Evolutionary conservation across 2,797 vertebrate genomes (phyloP).

Genomic region (Helicolenus hilgendorfi): DNA sequence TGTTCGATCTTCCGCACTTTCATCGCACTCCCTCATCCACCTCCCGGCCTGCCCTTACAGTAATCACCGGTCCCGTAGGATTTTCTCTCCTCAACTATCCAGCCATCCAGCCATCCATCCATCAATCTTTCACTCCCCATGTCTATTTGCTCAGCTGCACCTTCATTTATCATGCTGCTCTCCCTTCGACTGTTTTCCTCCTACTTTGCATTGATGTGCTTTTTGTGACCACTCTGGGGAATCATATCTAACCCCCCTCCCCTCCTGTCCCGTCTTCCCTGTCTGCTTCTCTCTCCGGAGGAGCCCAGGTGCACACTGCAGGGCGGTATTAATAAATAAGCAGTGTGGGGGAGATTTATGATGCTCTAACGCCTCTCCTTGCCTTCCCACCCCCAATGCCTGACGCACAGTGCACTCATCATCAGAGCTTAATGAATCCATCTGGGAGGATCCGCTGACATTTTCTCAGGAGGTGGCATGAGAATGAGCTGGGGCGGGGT

Average conservation of each 20-base stretch:
- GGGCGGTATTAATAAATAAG: conserved; percentile 88
- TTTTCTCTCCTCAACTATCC: background rate
- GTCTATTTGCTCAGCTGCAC: conserved; percentile 36
- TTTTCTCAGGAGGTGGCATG: conserved; percentile 65
- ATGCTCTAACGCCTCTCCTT: conserved; percentile 42
- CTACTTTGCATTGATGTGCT: conserved; percentile 57
- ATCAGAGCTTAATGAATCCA: conserved; percentile 67
- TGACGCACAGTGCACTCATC: conserved; percentile 40
- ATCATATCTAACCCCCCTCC: conserved; percentile 25
- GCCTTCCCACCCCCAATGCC: conserved; percentile 19
- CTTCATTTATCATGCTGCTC: conserved; percentile 42
- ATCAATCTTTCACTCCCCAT: conserved; percentile 20
- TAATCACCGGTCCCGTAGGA: conserved; percentile 46
- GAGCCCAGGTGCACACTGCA: conserved; percentile 82
- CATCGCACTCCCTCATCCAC: background rate
- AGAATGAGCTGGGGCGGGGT: conserved; percentile 12
- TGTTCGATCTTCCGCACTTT: background rate
- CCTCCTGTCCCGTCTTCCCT: conserved; percentile 7
- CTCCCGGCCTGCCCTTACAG: background rate
- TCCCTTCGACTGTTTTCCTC: conserved; percentile 28
- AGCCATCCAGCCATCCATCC: background rate
- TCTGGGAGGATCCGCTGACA: conserved; percentile 71
- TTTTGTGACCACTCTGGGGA: conserved; percentile 67
- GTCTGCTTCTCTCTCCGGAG: conserved; percentile 24
- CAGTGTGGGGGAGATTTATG: conserved; percentile 77